phyloP scores from a whole-genome alignment of 2,797 vertebrate species.

The Mus spretus region DNA sequence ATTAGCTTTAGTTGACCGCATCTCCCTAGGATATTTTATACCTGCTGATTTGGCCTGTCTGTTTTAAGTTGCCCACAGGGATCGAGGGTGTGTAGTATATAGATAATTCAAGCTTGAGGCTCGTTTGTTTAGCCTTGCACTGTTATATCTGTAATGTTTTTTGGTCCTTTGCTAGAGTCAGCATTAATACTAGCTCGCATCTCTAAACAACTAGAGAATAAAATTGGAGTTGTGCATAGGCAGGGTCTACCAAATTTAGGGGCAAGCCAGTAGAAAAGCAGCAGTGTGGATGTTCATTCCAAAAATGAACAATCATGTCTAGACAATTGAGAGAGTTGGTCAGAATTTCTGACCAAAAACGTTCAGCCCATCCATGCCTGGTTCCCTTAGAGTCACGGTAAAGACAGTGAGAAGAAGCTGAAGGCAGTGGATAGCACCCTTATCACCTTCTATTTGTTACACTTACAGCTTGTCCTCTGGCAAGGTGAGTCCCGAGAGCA shows the following conservation, averaged over 20 bases:
- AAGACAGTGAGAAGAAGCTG: background rate
- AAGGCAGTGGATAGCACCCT: too few relatives aligned
- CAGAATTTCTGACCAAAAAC: background rate
- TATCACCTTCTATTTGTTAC: background rate
- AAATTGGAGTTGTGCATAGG: background rate
- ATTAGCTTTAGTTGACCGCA: fast-evolving
- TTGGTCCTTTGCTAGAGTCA: background rate
- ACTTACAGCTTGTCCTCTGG: conserved; percentile 96
- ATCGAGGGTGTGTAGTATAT: background rate
- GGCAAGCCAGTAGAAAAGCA: background rate
- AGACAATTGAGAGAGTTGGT: background rate
- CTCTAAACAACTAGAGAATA: background rate
- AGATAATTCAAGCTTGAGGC: background rate
- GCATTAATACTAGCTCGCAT: conserved; percentile 39
- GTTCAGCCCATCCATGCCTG: fast-evolving
- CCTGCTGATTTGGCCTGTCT: background rate
- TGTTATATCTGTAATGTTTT: background rate
- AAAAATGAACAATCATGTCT: background rate
- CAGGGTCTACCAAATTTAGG: background rate
- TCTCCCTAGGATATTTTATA: background rate
- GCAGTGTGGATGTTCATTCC: background rate
- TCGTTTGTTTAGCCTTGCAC: background rate
- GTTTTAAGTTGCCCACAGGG: background rate
- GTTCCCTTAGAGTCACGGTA: background rate
- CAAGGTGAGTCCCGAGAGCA: conserved; percentile 99